Percentiles rank a stretch among this genome's conserved stretches.
phyloP scores from a whole-genome alignment of 1,140 invertebrate genomes.

The Gryon sp. region DNA sequence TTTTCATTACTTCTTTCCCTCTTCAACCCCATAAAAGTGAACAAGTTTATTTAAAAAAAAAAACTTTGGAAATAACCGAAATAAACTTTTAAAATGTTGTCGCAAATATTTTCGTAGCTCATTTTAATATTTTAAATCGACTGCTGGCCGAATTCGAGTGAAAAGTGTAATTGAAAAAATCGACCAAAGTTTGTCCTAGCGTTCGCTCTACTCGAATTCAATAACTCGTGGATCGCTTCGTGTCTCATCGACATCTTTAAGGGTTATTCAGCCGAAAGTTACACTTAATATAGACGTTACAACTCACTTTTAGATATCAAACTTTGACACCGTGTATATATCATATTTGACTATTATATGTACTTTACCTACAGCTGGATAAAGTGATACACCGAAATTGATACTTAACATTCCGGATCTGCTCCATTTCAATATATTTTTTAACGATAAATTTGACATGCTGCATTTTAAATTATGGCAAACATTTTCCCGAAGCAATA shows the following conservation, averaged over 20 bases:
- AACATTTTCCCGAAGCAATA: no score
- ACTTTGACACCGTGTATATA: background rate
- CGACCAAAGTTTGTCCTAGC: constrained; percentile 7
- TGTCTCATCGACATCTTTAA: constrained; percentile 35
- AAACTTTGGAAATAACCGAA: background rate
- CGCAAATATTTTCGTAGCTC: background rate
- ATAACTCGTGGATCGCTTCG: constrained; percentile 31
- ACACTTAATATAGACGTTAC: constrained; percentile 48
- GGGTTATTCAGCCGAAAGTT: constrained; percentile 46
- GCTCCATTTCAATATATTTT: constrained; percentile 22
- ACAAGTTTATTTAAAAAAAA: background rate
- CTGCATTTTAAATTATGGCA: no score
- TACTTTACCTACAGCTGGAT: constrained; percentile 39
- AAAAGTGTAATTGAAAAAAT: constrained; percentile 25
- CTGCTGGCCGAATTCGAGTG: background rate
- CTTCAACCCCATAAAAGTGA: no score
- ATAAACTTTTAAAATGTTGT: background rate
- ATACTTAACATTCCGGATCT: constrained; percentile 21
- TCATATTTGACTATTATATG: constrained; percentile 14
- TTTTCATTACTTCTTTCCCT: no score
- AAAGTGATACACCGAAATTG: constrained; percentile 37
- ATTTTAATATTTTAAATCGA: background rate
- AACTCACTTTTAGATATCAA: constrained; percentile 32
- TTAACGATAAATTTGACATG: background rate
- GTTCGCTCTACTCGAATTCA: constrained; percentile 17